phyloP scores from a whole-genome alignment of 2,113 vertebrate species.

The Prunella himalayana region DNA sequence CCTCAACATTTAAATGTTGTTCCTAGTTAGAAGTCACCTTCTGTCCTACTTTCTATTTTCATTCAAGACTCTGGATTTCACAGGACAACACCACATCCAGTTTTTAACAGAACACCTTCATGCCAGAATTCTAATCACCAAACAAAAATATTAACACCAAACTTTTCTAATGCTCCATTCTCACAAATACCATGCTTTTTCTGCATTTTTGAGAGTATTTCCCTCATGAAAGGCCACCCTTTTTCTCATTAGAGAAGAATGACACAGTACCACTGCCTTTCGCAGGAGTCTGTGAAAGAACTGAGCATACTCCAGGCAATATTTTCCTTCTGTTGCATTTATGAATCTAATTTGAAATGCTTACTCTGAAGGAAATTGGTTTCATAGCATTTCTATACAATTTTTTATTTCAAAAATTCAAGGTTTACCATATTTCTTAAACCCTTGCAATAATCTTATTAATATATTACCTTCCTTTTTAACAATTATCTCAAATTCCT shows the following conservation, averaged over 20 bases:
- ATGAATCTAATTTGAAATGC: background rate
- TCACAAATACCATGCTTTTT: background rate
- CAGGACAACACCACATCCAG: background rate
- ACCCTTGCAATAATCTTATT: background rate
- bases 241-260: background rate
- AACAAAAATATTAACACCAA: background rate
- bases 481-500: background rate
- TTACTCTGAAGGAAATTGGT: background rate
- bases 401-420: background rate
- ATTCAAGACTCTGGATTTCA: background rate
- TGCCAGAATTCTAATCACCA: background rate
- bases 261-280: background rate
- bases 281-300: background rate
- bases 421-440: background rate
- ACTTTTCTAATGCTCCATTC: background rate
- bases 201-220: background rate
- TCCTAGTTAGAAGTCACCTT: background rate
- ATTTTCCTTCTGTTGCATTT: background rate
- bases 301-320: background rate
- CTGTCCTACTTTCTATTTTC: background rate
- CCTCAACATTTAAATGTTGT: background rate
- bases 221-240: background rate
- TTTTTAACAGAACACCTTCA: background rate
- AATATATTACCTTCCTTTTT: background rate
- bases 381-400: background rate